phyloP scores from a whole-genome alignment of 2,888 invertebrate species.

The Mechanitis mazaeus region DNA sequence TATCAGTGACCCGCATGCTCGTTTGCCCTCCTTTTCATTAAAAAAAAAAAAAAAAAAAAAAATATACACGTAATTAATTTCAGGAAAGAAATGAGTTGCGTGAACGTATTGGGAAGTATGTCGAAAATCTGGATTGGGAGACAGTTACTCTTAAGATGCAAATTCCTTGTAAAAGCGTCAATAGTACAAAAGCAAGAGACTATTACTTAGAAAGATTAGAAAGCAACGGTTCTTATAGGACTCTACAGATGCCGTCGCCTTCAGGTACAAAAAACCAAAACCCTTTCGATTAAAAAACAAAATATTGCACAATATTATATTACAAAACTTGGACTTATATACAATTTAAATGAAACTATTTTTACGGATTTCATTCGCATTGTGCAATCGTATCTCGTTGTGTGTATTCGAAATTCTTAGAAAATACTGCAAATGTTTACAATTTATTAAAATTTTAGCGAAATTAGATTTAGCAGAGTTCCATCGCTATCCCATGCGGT shows the following conservation, averaged over 20 bases:
- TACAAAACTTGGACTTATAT: too few relatives aligned
- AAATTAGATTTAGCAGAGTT: conserved; percentile 51
- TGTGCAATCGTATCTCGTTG: too few relatives aligned
- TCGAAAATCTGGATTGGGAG: conserved; percentile 57
- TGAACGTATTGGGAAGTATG: conserved; percentile 46
- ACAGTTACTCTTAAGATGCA: conserved; percentile 55
- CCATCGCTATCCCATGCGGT: conserved; percentile 57
- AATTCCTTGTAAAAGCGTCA: conserved; percentile 47
- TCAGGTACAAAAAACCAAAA: conserved; percentile 34
- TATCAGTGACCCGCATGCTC: too few relatives aligned
- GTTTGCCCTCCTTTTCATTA: too few relatives aligned
- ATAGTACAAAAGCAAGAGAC: conserved; percentile 42
- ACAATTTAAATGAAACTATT: too few relatives aligned
- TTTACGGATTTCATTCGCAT: too few relatives aligned
- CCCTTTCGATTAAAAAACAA: neutral
- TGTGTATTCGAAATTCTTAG: too few relatives aligned
- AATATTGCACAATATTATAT: neutral
- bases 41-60: too few relatives aligned
- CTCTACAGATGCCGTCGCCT: conserved; percentile 50
- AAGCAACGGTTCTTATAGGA: conserved; percentile 57
- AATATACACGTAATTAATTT: conserved; percentile 2
- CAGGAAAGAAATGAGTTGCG: conserved; percentile 52
- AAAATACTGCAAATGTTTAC: too few relatives aligned
- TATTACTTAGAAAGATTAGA: conserved; percentile 55
- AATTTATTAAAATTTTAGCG: conserved; percentile 34